phyloP scores from a whole-genome alignment of 2,888 invertebrate species.

The Pyrocoelia pectoralis region DNA sequence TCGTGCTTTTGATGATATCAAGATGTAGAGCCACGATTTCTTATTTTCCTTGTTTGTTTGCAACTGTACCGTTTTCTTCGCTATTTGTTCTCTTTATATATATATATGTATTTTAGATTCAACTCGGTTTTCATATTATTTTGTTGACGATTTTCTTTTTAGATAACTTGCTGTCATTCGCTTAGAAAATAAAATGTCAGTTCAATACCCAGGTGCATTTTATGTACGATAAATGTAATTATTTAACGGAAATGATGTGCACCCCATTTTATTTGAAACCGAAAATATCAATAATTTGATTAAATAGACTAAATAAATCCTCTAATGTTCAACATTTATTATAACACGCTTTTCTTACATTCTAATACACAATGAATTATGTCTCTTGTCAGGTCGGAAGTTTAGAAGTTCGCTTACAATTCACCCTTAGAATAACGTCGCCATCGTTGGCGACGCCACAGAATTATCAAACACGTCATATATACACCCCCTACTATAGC shows the following conservation, averaged over 20 bases:
- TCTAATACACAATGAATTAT: neutral
- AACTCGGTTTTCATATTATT: neutral
- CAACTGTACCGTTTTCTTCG: slow-evolving; percentile 6
- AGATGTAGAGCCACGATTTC: slow-evolving; percentile 13
- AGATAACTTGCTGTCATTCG: neutral
- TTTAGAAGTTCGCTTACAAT: slow-evolving; percentile 22
- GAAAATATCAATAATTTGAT: neutral
- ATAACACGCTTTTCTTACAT: too few species aligned
- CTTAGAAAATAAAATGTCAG: too few species aligned
- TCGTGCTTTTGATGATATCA: slow-evolving; percentile 26
- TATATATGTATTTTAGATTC: neutral
- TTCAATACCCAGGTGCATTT: too few species aligned
- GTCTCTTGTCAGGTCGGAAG: slow-evolving; percentile 4
- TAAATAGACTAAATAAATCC: neutral
- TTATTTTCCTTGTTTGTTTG: slow-evolving; percentile 8
- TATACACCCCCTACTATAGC: slow-evolving; percentile 26
- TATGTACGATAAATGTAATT: too few species aligned
- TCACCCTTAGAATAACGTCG: slow-evolving; percentile 19
- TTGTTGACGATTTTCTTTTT: neutral
- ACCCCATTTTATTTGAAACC: too few species aligned
- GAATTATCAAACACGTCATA: slow-evolving; percentile 29
- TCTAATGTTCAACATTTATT: neutral
- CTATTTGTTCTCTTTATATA: slow-evolving; percentile 13
- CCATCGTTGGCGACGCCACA: slow-evolving; percentile 22
- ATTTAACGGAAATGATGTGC: too few species aligned